Evolutionary conservation across 2,113 vertebrate genomes (phyloP).

Genomic region (Glareola pratincola): DNA sequence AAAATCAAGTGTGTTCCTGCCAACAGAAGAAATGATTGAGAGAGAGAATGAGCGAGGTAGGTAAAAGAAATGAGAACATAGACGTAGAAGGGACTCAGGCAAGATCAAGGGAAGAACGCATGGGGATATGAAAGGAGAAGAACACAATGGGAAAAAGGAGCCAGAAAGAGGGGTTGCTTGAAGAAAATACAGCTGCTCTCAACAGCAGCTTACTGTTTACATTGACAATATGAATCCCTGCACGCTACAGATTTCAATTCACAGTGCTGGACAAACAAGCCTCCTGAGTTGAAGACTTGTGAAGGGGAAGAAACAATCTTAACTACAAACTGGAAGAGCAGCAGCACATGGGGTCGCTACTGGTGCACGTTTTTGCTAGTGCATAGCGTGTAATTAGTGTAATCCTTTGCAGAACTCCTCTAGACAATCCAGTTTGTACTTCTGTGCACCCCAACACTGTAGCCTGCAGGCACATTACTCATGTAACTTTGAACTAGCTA

Average conservation of each 20-base stretch:
- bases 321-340: background rate
- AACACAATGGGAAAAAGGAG: background rate
- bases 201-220: background rate
- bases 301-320: background rate
- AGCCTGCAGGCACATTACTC: background rate
- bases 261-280: background rate
- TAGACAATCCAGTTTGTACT: background rate
- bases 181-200: background rate
- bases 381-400: fast-evolving
- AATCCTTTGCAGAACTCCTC: background rate
- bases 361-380: background rate
- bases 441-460: background rate
- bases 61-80: background rate
- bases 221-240: background rate
- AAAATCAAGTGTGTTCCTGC: background rate
- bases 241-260: background rate
- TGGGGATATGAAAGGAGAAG: background rate
- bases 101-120: background rate
- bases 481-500: background rate
- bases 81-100: background rate
- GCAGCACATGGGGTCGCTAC: background rate
- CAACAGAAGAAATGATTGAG: background rate
- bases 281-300: background rate
- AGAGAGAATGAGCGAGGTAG: background rate
- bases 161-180: background rate